These are phyloP conservation scores for Enhydra lutris DNA, from an alignment of 2,113 vertebrate species.

Conservation along the genomic window DNA sequence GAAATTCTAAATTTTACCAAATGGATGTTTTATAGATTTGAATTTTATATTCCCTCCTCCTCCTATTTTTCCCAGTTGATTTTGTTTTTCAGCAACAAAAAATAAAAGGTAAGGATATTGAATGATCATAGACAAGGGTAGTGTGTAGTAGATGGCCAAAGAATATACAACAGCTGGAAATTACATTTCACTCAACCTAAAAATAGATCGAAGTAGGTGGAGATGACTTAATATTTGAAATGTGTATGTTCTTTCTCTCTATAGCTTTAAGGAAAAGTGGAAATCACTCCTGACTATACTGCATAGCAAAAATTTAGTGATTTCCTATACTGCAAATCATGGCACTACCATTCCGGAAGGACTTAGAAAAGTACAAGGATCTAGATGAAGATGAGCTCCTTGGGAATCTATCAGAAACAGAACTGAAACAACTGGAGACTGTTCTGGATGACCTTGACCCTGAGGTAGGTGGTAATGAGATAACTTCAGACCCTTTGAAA, in stretches of 20 bases:
- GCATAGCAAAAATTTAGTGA: constrained; percentile 3
- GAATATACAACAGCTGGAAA: not conserved
- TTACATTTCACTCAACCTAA: not conserved
- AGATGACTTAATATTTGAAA: not conserved
- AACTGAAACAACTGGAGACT: constrained; percentile 95
- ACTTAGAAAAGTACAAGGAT: constrained; percentile 97
- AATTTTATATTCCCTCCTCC: not conserved
- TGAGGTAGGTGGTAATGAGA: constrained; percentile 85
- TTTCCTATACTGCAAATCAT: constrained; percentile 77
- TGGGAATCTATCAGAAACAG: constrained; percentile 91
- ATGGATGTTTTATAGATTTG: not conserved
- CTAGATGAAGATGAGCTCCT: constrained; percentile 97
- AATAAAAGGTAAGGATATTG: not conserved
- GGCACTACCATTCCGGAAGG: constrained; percentile 93
- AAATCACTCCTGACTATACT: not conserved
- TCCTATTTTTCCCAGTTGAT: not conserved
- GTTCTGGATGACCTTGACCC: constrained; percentile 98
- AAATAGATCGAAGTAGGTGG: not conserved
- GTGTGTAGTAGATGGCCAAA: not conserved
- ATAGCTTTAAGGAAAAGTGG: constrained; percentile 45
- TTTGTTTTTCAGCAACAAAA: not conserved
- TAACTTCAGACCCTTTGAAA: not conserved
- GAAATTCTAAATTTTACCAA: constrained; percentile 4
- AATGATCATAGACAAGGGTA: not conserved
- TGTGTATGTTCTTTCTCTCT: constrained; percentile 30